A percentile compares a stretch with the other conserved stretches of the same genome.
Evolutionary conservation across 2,888 invertebrate genomes (phyloP).

Genomic region (Pandemis cinnamomeana): DNA sequence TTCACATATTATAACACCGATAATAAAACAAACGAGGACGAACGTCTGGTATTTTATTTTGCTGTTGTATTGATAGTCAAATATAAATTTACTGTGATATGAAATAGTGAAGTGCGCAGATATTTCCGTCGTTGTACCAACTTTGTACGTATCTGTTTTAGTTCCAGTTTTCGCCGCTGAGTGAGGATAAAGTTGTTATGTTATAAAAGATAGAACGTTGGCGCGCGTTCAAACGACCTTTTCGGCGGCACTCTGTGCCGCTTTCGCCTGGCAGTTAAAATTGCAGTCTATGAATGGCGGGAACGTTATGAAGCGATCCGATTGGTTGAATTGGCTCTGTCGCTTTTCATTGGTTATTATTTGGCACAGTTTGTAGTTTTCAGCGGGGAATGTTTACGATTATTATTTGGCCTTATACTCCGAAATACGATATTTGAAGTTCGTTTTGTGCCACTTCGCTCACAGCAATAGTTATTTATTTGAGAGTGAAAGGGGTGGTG

Average conservation of each 20-base stretch:
- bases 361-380: constrained; percentile 1
- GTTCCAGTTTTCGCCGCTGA: constrained; percentile 6
- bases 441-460: too few species aligned
- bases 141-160: neutral
- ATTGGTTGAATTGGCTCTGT: constrained; percentile 1
- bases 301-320: neutral
- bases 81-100: too few species aligned
- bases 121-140: neutral
- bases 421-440: too few species aligned
- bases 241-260: constrained; percentile 15
- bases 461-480: too few species aligned
- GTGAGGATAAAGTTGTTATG: constrained; percentile 16
- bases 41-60: too few species aligned
- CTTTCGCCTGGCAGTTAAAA: constrained; percentile 5
- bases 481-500: too few species aligned
- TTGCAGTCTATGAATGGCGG: constrained; percentile 18
- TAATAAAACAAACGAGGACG: too few species aligned
- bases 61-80: too few species aligned
- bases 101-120: too few species aligned
- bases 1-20: too few species aligned
- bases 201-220: constrained; percentile 27
- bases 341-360: neutral
- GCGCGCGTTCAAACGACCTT: constrained; percentile 29
- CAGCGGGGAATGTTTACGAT: neutral
- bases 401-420: too few species aligned